Base-by-base conservation (phyloP, 2,888 invertebrate genomes). In the Temnothorax unifasciatus region DNA sequence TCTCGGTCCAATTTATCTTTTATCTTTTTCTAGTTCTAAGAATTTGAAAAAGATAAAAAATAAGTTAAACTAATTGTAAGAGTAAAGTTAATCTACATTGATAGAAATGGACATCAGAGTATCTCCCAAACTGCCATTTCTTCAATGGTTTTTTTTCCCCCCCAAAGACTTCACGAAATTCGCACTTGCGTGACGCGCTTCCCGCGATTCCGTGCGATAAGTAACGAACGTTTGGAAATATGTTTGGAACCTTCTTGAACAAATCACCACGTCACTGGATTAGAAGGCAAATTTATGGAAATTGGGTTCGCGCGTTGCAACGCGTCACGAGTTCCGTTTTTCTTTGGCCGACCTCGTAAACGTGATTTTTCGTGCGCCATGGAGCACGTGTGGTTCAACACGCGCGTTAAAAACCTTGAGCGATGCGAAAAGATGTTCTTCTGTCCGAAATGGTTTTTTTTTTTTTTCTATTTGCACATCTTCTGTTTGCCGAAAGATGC, bases 261-360 rank as follows among this genome's bases (percentile, higher is more conserved):
- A 3, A 63, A 21, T 66, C 2, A 25, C 8, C 2, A 3, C n/a
- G 29, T 3, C 44, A 5, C 4, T 11, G 18, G 15, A n/a, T n/a
- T n/a, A n/a, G n/a, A 75, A 75, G 3, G 34, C n/a, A 69, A 57
- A 69, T 66, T 52, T 77, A 44, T 77, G 44, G 2, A 77, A 77
- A 57, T 41, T 34, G 15, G 15, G 5, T 44, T 57, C 13, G 18
- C 21, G 9, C 11, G n/a, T 29, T 47, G n/a, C 34, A 21, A 41
- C 1, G 8, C 13, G 13, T n/a, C n/a, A 1, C 25, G 41, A 66
- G 13, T 64, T 21, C 1, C 34, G 6, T 64, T 64, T 57, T 4
- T 59, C 59, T 52, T 18, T 66, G 1, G 34, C n/a, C 3, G 68
- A 68, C 21, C 25, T 38, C 8, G 25, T 21, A 21, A 21, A 54